A percentile compares a stretch with the other conserved stretches of the same genome.
These are phyloP conservation scores for Noctua fimbriata DNA, from an alignment of 2,888 invertebrate species.

Conservation along the genomic window DNA sequence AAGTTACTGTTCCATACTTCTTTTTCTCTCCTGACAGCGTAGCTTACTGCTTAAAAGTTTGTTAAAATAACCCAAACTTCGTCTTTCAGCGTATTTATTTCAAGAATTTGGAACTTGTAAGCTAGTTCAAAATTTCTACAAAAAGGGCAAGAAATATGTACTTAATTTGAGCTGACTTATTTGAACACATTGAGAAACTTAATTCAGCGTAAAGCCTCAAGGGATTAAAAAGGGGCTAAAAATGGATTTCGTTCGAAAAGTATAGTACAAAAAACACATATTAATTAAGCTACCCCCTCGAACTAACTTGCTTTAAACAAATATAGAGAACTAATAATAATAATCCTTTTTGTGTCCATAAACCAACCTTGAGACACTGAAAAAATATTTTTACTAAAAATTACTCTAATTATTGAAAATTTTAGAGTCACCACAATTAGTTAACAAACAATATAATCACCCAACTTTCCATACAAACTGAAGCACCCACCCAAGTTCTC, in stretches of 20 bases:
- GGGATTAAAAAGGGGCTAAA: too few relatives aligned
- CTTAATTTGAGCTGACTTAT: not conserved
- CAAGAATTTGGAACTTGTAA: not conserved
- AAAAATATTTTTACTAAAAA: not conserved
- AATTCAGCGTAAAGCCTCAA: too few relatives aligned
- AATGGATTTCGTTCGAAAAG: too few relatives aligned
- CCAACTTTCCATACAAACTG: not conserved
- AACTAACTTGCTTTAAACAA: too few relatives aligned
- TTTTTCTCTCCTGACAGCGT: too few relatives aligned
- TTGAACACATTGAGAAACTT: not conserved
- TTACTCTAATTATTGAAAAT: not conserved
- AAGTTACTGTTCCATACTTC: not conserved
- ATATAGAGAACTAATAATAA: too few relatives aligned
- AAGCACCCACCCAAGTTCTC: not conserved
- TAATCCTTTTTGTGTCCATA: too few relatives aligned
- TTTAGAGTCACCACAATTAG: not conserved
- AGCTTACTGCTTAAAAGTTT: not conserved
- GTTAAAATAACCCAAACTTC: not conserved
- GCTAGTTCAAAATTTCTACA: not conserved
- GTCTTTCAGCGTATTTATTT: not conserved
- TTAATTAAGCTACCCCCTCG: too few relatives aligned
- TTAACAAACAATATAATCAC: conserved; percentile 8
- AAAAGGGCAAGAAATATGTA: not conserved
- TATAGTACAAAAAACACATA: too few relatives aligned
- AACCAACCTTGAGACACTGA: too few relatives aligned